Evolutionary conservation across 2,797 vertebrate genomes (phyloP).

Genomic region (Amniataba percoides): DNA sequence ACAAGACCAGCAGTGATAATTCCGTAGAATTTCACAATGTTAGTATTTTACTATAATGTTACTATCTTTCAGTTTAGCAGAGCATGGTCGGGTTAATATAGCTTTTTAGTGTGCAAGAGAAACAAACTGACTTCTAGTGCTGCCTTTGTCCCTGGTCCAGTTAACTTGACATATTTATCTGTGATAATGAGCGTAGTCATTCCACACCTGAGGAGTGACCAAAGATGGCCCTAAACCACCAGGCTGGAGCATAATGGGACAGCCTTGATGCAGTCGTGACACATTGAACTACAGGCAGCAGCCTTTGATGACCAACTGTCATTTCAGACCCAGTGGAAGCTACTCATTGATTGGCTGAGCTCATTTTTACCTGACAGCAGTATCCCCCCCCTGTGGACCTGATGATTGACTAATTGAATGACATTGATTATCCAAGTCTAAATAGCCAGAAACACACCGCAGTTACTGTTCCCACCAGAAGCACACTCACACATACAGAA

Average conservation of each 20-base stretch:
- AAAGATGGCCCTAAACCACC: background rate
- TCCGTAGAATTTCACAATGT: too few species aligned
- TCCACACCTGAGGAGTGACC: background rate
- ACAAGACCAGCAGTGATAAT: too few species aligned
- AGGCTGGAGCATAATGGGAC: background rate
- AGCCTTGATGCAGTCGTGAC: background rate
- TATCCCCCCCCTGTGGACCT: slow-evolving; percentile 38
- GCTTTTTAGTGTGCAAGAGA: too few species aligned
- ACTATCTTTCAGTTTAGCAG: background rate
- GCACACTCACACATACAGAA: background rate
- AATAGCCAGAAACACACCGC: slow-evolving; percentile 56
- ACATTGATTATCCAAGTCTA: slow-evolving; percentile 63
- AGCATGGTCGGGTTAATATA: background rate
- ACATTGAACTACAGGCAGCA: background rate
- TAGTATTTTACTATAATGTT: too few species aligned
- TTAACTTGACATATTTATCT: background rate
- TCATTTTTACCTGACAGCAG: slow-evolving; percentile 49
- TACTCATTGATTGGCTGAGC: slow-evolving; percentile 54
- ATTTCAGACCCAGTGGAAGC: slow-evolving; percentile 25
- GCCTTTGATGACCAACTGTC: slow-evolving; percentile 6
- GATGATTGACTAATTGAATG: slow-evolving; percentile 66
- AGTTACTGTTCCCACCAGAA: slow-evolving; percentile 35
- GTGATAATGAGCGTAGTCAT: background rate
- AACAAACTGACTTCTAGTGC: background rate
- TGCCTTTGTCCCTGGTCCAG: background rate